phyloP scores from a whole-genome alignment of 53 echinoderm and acorn worm species.

The Antedon mediterranea region DNA sequence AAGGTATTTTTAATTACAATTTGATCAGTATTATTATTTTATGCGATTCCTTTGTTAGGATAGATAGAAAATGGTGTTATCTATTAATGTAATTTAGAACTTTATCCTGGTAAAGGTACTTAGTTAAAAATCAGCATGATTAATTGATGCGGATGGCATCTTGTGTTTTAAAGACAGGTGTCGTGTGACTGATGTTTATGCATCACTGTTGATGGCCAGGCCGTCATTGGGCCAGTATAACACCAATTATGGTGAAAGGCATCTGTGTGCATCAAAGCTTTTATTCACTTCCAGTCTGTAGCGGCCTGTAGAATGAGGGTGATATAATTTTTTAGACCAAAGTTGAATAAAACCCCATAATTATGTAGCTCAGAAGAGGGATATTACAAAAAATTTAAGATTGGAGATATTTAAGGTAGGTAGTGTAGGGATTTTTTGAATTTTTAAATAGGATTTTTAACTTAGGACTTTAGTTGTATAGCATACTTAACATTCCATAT shows the following conservation, averaged over 20 bases:
- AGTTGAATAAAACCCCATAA: not conserved
- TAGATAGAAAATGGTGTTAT: not conserved
- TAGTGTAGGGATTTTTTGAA: not conserved
- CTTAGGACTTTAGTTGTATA: not conserved
- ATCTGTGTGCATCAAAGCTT: not conserved
- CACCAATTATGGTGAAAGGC: not conserved
- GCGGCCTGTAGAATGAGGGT: not conserved
- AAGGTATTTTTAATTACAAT: no score
- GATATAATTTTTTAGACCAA: not conserved
- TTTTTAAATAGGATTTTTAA: not conserved
- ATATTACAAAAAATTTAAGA: not conserved
- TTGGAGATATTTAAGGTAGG: not conserved
- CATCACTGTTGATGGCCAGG: not conserved
- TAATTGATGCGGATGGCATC: not conserved
- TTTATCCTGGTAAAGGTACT: not conserved
- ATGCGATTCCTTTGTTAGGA: no score
- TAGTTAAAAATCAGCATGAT: not conserved
- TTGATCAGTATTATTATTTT: no score
- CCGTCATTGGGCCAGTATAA: not conserved
- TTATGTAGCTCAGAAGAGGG: conserved; percentile 1
- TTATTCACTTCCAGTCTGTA: not conserved
- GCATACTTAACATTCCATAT: not conserved
- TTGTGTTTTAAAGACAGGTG: not conserved
- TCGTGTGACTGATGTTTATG: not conserved
- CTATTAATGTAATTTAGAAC: not conserved